Evolutionary conservation across 35 echinoderm and acorn worm genomes (phyloP).

Genomic region (Diadema setosum): DNA sequence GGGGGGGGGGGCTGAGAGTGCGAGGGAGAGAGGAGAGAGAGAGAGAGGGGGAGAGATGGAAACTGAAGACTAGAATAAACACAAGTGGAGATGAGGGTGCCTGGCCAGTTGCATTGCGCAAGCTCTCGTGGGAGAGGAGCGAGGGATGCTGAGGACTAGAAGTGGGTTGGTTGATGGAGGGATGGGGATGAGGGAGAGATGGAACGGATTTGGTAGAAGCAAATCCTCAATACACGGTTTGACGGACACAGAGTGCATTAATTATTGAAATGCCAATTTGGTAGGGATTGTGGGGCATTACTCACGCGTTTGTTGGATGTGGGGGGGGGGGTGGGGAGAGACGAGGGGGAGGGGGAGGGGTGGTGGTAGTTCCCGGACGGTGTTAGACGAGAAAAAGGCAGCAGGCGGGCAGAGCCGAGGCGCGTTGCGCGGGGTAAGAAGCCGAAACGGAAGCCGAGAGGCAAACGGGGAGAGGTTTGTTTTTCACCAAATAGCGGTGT

Average conservation of each 20-base stretch:
- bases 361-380: no score
- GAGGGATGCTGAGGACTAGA: neutral
- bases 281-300: slow-evolving; percentile 9
- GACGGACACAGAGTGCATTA: neutral
- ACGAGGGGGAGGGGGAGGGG: neutral
- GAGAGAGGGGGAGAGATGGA: neutral
- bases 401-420: no score
- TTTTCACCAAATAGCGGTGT: neutral
- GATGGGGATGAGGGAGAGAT: neutral
- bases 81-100: neutral
- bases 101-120: neutral
- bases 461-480: neutral
- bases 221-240: neutral
- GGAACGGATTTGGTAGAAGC: neutral
- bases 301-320: neutral
- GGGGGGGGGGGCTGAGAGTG: neutral
- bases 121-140: neutral
- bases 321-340: neutral
- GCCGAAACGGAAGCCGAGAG: neutral
- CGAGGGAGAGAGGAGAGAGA: neutral
- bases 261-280: slow-evolving; percentile 12
- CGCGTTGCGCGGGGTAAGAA: no score
- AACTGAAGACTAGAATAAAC: slow-evolving; percentile 1
- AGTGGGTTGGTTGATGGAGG: neutral
- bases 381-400: no score